Evolutionary conservation across 2,888 invertebrate genomes (phyloP), one percentile per base, ranked within the genome.

Genomic region (Nemapogon koenigi): DNA sequence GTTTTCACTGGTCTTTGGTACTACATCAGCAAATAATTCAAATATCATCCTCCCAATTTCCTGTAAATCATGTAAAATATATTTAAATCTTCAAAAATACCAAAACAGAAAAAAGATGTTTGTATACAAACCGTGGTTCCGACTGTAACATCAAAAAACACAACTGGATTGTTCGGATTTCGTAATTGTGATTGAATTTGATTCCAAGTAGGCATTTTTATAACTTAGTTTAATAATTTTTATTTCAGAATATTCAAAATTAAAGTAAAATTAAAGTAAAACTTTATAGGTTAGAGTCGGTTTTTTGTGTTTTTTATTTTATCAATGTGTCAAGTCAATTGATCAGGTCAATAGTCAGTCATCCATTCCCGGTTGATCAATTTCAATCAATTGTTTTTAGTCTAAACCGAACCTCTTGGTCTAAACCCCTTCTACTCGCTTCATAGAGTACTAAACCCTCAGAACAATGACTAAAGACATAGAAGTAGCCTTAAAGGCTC

Each of bases 21-120:
- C 96, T 8, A 94, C 89, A 75, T 99, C 97, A 11, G 97, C 94
- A 78, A 94, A 99, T 16, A 99, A 72, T 69, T 99, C 99, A 66
- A 99, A 94, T 53, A 97, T 94, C 88, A 99, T 95, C 43, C 97
- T 85, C 1, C 98, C 98, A 49, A 97, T 94, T 83, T 97, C 97
- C 92, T 91, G 51, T 18, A 64, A 60, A 32, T 42, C 39, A 16
- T n/a, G n/a, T n/a, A n/a, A n/a, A n/a, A n/a, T n/a, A n/a, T n/a
- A n/a, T n/a, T n/a, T n/a, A 7, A 7, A 7, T 22, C 22, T 6
- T 22, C 6, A 22, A 7, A n/a, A n/a, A n/a, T n/a, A 6, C 22
- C 8, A 22, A 22, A 28, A 6, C 13, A 28, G 13, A n/a, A n/a
- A n/a, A n/a, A n/a, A n/a, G n/a, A n/a, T n/a, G n/a, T 19, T 19